phyloP scores from a whole-genome alignment of 2,888 invertebrate species.

The Eretmocerus hayati region DNA sequence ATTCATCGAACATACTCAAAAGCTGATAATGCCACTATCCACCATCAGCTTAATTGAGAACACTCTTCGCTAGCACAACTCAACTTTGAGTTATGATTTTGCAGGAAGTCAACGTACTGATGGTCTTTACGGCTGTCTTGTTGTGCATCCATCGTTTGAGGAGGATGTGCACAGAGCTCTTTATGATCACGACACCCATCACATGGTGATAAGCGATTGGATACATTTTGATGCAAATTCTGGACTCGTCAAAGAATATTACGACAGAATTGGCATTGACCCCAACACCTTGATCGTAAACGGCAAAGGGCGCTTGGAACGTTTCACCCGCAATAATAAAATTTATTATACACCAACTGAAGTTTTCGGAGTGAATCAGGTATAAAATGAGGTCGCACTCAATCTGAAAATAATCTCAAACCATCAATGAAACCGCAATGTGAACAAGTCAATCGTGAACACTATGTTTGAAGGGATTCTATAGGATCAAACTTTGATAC shows the following conservation, averaged over 20 bases:
- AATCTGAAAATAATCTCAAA: too few relatives aligned
- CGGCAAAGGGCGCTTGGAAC: constrained; percentile 69
- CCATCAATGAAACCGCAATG: too few relatives aligned
- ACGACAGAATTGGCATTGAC: constrained; percentile 73
- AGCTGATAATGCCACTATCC: background rate
- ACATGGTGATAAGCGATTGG: constrained; percentile 77
- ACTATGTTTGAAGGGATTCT: too few relatives aligned
- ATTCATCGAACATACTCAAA: background rate
- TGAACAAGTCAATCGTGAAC: too few relatives aligned
- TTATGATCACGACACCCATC: constrained; percentile 78
- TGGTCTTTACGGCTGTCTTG: constrained; percentile 72
- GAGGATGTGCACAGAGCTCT: constrained; percentile 58
- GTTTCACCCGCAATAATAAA: too few relatives aligned
- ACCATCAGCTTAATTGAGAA: background rate
- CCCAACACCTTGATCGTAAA: constrained; percentile 76
- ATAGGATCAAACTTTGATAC: too few relatives aligned
- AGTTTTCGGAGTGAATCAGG: too few relatives aligned
- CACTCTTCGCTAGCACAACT: too few relatives aligned
- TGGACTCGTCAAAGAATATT: constrained; percentile 71
- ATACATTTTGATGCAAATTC: constrained; percentile 63
- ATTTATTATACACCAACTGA: too few relatives aligned
- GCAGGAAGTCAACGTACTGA: constrained; percentile 80
- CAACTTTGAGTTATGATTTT: too few relatives aligned
- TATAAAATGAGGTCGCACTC: too few relatives aligned
- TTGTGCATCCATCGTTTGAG: constrained; percentile 62